phyloP scores from a whole-genome alignment of 2,113 vertebrate species.

The Amphiprion percula region DNA sequence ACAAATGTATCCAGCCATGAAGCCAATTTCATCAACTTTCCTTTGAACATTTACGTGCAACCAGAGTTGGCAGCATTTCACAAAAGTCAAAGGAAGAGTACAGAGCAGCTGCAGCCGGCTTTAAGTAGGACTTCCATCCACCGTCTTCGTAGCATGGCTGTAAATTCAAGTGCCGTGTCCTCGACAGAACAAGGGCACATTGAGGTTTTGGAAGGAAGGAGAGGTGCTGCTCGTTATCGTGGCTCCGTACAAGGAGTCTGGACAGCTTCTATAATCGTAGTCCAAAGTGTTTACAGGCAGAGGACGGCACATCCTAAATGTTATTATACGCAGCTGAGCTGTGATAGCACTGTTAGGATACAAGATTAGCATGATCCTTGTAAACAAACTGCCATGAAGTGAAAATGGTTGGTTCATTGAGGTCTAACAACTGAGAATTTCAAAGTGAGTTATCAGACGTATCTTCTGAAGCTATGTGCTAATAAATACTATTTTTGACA shows the following conservation, averaged over 20 bases:
- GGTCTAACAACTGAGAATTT: neutral
- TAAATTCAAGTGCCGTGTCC: slow-evolving; percentile 37
- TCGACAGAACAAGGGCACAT: slow-evolving; percentile 9
- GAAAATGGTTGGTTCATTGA: neutral
- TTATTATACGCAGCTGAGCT: slow-evolving; percentile 67
- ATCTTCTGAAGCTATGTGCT: neutral
- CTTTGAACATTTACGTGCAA: slow-evolving; percentile 1
- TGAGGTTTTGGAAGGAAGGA: slow-evolving; percentile 33
- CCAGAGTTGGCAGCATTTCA: neutral
- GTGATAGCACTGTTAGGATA: slow-evolving; percentile 71
- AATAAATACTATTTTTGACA: neutral
- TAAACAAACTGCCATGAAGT: neutral
- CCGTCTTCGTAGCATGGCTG: neutral
- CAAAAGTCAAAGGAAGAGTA: neutral
- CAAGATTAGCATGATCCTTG: slow-evolving; percentile 30
- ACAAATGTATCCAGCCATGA: neutral
- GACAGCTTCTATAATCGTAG: slow-evolving; percentile 72
- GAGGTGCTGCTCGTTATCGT: slow-evolving; percentile 55
- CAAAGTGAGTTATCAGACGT: no score
- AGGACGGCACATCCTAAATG: slow-evolving; percentile 73
- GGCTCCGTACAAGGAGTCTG: slow-evolving; percentile 68
- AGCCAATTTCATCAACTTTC: slow-evolving; percentile 7
- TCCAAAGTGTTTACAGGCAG: slow-evolving; percentile 76
- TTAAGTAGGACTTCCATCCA: slow-evolving; percentile 41
- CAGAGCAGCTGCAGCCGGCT: neutral